A percentile compares a stretch with the other conserved stretches of the same genome.
Evolutionary conservation across 2,113 vertebrate species (phyloP).

Genomic region (Zapus hudsonius): DNA sequence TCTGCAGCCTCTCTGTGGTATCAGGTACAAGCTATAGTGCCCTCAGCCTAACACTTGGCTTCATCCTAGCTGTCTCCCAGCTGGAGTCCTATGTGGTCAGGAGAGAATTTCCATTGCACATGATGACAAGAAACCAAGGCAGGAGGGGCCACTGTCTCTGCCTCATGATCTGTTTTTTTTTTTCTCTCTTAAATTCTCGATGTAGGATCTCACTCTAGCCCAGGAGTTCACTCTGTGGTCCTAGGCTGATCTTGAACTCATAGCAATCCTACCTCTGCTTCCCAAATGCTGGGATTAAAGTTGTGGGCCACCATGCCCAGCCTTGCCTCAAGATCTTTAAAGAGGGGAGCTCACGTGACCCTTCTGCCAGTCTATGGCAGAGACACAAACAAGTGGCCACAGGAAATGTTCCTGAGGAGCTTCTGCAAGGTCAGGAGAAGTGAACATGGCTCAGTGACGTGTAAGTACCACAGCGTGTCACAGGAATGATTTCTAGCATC

Average conservation of each 20-base stretch:
- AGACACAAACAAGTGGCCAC: background rate
- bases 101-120: background rate
- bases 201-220: too few species aligned
- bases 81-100: background rate
- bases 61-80: background rate
- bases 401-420: background rate
- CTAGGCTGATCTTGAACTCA: too few species aligned
- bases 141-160: background rate
- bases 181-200: too few species aligned
- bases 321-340: background rate
- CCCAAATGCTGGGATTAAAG: too few species aligned
- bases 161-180: background rate
- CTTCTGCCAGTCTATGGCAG: fast-evolving
- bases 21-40: background rate
- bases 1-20: background rate
- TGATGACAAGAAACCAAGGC: background rate
- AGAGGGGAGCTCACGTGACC: background rate
- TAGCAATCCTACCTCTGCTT: too few species aligned
- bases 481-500: constrained; percentile 60
- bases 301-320: too few species aligned
- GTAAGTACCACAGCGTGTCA: background rate
- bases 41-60: background rate
- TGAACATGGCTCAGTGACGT: background rate
- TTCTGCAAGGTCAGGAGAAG: constrained; percentile 5
- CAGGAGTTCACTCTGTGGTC: too few species aligned